These are phyloP conservation scores for Zaprionus gabonicus DNA, from an alignment of 1,140 invertebrate species.

Conservation along the genomic window DNA sequence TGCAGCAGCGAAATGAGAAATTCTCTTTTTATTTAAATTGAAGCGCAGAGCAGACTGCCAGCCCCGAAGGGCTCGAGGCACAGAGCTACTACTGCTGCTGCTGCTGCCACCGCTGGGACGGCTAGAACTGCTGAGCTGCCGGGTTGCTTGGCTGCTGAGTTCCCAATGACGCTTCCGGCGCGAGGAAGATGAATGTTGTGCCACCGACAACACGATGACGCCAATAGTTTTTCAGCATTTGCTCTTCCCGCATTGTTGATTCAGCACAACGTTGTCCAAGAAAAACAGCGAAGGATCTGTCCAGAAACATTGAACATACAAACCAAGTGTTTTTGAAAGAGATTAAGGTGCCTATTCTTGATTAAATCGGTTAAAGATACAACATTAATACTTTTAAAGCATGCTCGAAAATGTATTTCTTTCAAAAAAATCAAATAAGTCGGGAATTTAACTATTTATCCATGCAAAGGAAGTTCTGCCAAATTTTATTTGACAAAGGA, in stretches of 20 bases:
- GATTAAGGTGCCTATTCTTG: no score
- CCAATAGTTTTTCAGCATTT: conserved; percentile 69
- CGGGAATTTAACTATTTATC: no score
- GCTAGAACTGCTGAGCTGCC: not conserved
- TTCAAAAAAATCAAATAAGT: no score
- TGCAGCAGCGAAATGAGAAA: conserved; percentile 68
- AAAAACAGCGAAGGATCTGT: conserved; percentile 1
- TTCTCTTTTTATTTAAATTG: conserved; percentile 79
- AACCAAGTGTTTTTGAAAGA: not conserved
- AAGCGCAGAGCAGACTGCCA: conserved; percentile 55
- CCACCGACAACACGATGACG: conserved; percentile 82
- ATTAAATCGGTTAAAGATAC: no score
- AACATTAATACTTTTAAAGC: no score
- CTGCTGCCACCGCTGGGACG: not conserved
- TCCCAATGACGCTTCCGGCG: conserved; percentile 77
- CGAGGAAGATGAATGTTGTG: conserved; percentile 81
- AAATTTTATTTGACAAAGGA: no score
- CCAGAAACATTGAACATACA: conserved; percentile 6
- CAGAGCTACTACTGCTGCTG: conserved; percentile 2
- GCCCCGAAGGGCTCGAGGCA: conserved; percentile 4
- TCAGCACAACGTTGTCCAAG: conserved; percentile 10
- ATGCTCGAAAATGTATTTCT: no score
- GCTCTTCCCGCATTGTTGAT: conserved; percentile 40
- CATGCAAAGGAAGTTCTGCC: no score
- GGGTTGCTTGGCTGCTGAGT: conserved; percentile 48